Evolutionary conservation across 2,113 vertebrate genomes (phyloP).

Genomic region (Progne subis): DNA sequence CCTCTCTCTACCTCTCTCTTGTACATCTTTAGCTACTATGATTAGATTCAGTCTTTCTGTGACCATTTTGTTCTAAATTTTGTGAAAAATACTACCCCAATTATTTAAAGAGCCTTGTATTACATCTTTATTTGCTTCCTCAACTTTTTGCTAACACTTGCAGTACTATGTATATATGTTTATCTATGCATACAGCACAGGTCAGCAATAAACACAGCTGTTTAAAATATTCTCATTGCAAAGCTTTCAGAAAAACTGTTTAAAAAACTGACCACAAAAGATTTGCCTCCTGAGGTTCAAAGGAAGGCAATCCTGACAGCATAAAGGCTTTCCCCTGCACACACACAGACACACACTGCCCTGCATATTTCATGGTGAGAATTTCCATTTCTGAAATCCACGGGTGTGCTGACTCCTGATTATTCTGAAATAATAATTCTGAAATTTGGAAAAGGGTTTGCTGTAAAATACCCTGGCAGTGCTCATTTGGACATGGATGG

Average conservation of each 20-base stretch:
- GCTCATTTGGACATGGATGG: accelerated
- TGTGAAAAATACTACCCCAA: not conserved
- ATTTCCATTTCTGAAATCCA: not conserved
- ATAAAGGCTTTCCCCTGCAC: too few species aligned
- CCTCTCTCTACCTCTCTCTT: not conserved
- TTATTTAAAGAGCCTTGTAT: not conserved
- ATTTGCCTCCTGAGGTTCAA: not conserved
- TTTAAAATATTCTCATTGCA: not conserved
- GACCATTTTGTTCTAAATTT: not conserved
- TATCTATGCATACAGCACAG: too few species aligned
- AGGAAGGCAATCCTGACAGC: not conserved
- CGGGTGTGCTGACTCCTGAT: not conserved
- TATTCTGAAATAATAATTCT: too few species aligned
- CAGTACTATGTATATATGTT: not conserved
- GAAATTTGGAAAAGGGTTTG: not conserved
- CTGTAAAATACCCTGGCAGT: not conserved
- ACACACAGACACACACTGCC: too few species aligned
- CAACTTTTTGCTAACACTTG: not conserved
- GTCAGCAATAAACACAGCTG: not conserved
- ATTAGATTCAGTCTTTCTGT: not conserved
- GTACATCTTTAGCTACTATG: not conserved
- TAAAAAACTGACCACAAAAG: not conserved
- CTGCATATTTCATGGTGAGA: not conserved
- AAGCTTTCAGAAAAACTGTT: not conserved
- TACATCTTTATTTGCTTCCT: not conserved